Conservation (phyloP, 2,888 invertebrate genomes). For the Epinotia demarniana region DNA sequence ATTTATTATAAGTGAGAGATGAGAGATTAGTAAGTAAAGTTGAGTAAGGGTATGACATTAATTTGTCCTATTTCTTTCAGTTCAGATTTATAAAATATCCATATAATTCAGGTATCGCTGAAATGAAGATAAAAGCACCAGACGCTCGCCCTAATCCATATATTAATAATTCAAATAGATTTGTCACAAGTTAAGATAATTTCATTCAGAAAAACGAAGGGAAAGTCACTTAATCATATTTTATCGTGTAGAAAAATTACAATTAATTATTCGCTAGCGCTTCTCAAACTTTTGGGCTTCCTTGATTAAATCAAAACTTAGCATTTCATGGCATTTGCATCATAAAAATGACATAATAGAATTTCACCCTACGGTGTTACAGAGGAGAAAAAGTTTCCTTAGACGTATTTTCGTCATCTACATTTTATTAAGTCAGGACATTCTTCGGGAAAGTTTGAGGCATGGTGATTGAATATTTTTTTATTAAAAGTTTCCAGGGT, state of each 20-base stretch:
- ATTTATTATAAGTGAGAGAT: no score
- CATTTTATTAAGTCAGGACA: slow-evolving; percentile 70
- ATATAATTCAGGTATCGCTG: slow-evolving; percentile 2
- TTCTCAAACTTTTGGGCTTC: slow-evolving; percentile 35
- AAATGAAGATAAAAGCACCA: slow-evolving; percentile 32
- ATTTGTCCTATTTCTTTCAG: neutral
- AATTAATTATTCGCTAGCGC: slow-evolving; percentile 45
- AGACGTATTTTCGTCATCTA: slow-evolving; percentile 63
- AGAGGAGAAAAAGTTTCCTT: slow-evolving; percentile 49
- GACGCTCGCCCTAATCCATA: slow-evolving; percentile 13
- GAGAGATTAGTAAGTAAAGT: neutral
- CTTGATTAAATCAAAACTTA: slow-evolving; percentile 45
- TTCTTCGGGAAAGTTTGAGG: slow-evolving; percentile 59
- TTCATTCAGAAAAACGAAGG: slow-evolving; percentile 37
- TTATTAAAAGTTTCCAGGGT: slow-evolving; percentile 56
- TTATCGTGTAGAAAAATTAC: slow-evolving; percentile 50
- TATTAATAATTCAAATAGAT: slow-evolving; percentile 44
- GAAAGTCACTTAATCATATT: slow-evolving; percentile 46
- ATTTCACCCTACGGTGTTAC: slow-evolving; percentile 47
- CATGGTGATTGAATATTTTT: slow-evolving; percentile 64
- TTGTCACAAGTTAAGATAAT: slow-evolving; percentile 40
- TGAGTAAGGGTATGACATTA: neutral
- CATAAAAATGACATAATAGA: slow-evolving; percentile 51
- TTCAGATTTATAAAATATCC: neutral
- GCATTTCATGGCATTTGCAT: slow-evolving; percentile 50